Percentiles rank a stretch among this genome's conserved stretches.
These are phyloP conservation scores for Boloria selene DNA, from an alignment of 2,888 invertebrate genomes.

Conservation along the genomic window DNA sequence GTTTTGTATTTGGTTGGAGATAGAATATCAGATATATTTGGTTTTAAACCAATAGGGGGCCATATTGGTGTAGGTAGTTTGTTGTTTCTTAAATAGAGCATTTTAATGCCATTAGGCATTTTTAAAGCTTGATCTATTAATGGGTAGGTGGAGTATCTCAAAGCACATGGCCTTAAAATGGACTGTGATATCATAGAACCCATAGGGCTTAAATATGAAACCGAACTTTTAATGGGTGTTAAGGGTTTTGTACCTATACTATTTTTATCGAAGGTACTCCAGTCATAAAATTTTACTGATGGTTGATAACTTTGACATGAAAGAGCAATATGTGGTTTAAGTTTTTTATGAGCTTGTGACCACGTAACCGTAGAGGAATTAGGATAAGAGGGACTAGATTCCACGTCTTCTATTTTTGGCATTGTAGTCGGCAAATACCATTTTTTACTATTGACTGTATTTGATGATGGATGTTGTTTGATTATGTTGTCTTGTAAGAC, in stretches of 20 bases:
- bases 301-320: constrained; percentile 1
- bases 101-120: not conserved
- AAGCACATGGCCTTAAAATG: not conserved
- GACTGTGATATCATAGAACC: not conserved
- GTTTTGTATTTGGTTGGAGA: too few relatives aligned
- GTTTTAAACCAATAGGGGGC: not conserved
- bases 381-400: not conserved
- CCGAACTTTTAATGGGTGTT: not conserved
- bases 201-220: not conserved
- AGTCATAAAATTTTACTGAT: not conserved
- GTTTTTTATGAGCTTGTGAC: not conserved
- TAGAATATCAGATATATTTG: not conserved
- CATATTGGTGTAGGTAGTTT: not conserved
- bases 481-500: too few relatives aligned
- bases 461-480: too few relatives aligned
- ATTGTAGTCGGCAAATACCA: not conserved
- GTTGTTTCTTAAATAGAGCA: not conserved
- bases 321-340: not conserved
- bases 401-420: not conserved
- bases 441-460: too few relatives aligned
- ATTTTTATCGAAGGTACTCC: not conserved
- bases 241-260: not conserved
- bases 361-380: not conserved
- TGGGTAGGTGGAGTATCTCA: too few relatives aligned
- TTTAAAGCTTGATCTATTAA: not conserved